A percentile compares a stretch with the other conserved stretches of the same genome.
phyloP scores from a whole-genome alignment of 2,888 invertebrate genomes.

The Elegia similella region DNA sequence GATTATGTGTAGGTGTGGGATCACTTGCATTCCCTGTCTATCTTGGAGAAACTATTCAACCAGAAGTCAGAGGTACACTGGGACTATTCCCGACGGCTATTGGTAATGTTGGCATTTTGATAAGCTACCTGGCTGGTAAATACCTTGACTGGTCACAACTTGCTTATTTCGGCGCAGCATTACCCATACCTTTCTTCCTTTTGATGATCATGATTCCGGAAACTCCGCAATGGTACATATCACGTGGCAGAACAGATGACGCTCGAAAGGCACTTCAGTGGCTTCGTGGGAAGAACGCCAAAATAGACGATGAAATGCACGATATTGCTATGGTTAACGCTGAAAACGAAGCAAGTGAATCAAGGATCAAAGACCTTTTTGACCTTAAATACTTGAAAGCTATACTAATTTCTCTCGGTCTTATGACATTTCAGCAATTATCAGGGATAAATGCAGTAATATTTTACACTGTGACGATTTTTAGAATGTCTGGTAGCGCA shows the following conservation, averaged over 20 bases:
- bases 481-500: conserved; percentile 91
- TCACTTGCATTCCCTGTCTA: conserved; percentile 95
- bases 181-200: conserved; percentile 90
- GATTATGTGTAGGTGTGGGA: conserved; percentile 93
- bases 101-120: conserved; percentile 91
- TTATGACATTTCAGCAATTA: conserved; percentile 98
- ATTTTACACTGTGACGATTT: conserved; percentile 95
- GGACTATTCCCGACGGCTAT: conserved; percentile 93
- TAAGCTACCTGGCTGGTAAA: conserved; percentile 91
- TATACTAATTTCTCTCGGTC: conserved; percentile 89
- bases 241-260: conserved; percentile 87
- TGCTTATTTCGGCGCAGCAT: conserved; percentile 88
- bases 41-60: conserved; percentile 95
- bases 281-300: conserved; percentile 90
- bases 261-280: conserved; percentile 90
- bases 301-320: conserved; percentile 89
- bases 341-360: conserved; percentile 84
- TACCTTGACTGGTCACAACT: conserved; percentile 91
- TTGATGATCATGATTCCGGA: conserved; percentile 94
- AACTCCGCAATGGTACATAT: conserved; percentile 95
- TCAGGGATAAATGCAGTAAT: conserved; percentile 98
- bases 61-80: conserved; percentile 94
- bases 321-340: conserved; percentile 87
- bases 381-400: conserved; percentile 88
- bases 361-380: conserved; percentile 85